phyloP scores from a whole-genome alignment of 2,113 vertebrate species.

The Delphinapterus leucas region DNA sequence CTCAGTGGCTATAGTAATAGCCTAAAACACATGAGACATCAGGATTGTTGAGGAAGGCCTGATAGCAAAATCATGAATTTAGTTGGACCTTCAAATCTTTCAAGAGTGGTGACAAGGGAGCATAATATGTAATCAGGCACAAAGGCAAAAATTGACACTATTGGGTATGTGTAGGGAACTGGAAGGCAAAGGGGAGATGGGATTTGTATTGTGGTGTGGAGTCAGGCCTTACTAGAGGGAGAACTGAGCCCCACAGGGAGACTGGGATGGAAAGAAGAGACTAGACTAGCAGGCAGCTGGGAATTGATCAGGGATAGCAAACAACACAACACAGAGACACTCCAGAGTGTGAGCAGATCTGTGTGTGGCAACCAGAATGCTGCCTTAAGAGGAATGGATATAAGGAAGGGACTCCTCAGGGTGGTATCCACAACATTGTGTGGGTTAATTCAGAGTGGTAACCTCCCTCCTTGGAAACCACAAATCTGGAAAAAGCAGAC shows the following conservation, averaged over 20 bases:
- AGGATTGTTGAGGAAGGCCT: not conserved
- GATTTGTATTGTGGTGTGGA: not conserved
- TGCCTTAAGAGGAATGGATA: not conserved
- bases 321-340: rapidly evolving
- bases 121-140: not conserved
- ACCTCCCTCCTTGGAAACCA: not conserved
- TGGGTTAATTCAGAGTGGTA: not conserved
- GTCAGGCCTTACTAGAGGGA: not conserved
- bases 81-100: not conserved
- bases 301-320: not conserved
- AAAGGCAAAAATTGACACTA: not conserved
- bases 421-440: not conserved
- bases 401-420: not conserved
- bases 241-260: not conserved
- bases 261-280: not conserved
- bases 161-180: not conserved
- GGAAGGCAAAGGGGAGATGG: not conserved
- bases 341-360: not conserved
- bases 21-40: not conserved
- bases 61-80: not conserved
- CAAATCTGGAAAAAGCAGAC: not conserved
- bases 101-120: not conserved
- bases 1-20: not conserved
- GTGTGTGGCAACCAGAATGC: not conserved
- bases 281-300: not conserved